Conservation (phyloP, 2,113 vertebrate species). For the Laterallus jamaicensis region DNA sequence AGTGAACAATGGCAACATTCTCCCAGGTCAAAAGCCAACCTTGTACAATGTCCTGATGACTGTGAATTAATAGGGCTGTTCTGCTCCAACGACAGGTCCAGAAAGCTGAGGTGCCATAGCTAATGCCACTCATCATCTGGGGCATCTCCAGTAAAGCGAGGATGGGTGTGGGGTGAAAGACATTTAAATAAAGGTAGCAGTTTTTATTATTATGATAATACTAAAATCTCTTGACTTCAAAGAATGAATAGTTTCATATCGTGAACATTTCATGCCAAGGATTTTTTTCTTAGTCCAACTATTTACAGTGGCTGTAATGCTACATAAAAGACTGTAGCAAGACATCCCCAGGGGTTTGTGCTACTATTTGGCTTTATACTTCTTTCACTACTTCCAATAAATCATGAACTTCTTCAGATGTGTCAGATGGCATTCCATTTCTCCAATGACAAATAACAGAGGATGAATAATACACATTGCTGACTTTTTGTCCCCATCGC, state of each 20-base stretch:
- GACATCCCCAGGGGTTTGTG: slow-evolving; percentile 32
- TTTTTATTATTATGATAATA: slow-evolving; percentile 12
- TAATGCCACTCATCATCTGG: neutral
- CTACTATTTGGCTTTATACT: slow-evolving; percentile 73
- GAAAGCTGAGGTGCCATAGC: neutral
- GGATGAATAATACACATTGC: slow-evolving; percentile 56
- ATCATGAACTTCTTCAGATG: slow-evolving; percentile 66
- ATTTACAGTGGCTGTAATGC: slow-evolving; percentile 64
- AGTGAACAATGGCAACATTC: neutral
- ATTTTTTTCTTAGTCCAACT: slow-evolving; percentile 69
- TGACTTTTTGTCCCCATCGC: neutral
- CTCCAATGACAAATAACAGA: slow-evolving; percentile 66
- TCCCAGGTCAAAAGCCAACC: neutral
- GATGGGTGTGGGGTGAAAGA: accelerated
- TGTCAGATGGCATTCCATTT: slow-evolving; percentile 62
- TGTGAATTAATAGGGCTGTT: neutral
- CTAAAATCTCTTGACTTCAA: slow-evolving; percentile 47
- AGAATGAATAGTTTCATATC: slow-evolving; percentile 66
- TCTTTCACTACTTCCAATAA: slow-evolving; percentile 69
- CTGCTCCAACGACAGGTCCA: neutral
- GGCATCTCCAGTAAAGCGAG: neutral
- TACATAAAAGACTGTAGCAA: slow-evolving; percentile 59
- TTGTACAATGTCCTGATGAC: neutral
- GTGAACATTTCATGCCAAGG: slow-evolving; percentile 53
- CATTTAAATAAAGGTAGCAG: neutral